A percentile compares a stretch with the other conserved stretches of the same genome.
phyloP scores from a whole-genome alignment of 2,888 invertebrate species.

The Tenthredo mesomela region DNA sequence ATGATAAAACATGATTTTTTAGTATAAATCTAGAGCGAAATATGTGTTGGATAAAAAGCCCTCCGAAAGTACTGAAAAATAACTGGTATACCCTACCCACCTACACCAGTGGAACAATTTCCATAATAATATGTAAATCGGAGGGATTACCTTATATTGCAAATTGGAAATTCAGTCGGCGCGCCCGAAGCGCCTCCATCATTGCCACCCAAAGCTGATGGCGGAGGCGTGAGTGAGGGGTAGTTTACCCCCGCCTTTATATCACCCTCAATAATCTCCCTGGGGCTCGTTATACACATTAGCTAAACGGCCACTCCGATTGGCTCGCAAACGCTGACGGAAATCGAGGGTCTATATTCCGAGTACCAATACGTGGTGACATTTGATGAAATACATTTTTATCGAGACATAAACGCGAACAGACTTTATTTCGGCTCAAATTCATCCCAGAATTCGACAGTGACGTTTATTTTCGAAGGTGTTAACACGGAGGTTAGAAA shows the following conservation, averaged over 20 bases:
- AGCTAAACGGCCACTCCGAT: slow-evolving; percentile 68
- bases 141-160: slow-evolving; percentile 65
- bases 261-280: slow-evolving; percentile 62
- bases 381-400: background rate
- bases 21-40: background rate
- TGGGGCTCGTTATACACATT: slow-evolving; percentile 68
- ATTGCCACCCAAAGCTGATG: slow-evolving; percentile 37
- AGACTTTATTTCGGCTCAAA: background rate
- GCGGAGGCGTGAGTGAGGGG: slow-evolving; percentile 50
- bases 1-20: background rate
- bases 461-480: background rate
- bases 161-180: slow-evolving; percentile 64
- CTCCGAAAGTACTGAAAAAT: background rate
- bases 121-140: slow-evolving; percentile 72
- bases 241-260: slow-evolving; percentile 44
- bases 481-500: background rate
- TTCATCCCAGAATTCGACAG: background rate
- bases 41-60: background rate
- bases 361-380: background rate
- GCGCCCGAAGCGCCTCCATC: slow-evolving; percentile 31
- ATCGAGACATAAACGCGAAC: background rate
- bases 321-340: slow-evolving; percentile 58
- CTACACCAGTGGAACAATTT: slow-evolving; percentile 57
- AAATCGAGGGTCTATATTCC: slow-evolving; percentile 5
- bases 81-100: background rate